Percentiles rank a stretch among this genome's conserved stretches.
phyloP scores from a whole-genome alignment of 2,888 invertebrate species.

The Hypselothyrea guttata region DNA sequence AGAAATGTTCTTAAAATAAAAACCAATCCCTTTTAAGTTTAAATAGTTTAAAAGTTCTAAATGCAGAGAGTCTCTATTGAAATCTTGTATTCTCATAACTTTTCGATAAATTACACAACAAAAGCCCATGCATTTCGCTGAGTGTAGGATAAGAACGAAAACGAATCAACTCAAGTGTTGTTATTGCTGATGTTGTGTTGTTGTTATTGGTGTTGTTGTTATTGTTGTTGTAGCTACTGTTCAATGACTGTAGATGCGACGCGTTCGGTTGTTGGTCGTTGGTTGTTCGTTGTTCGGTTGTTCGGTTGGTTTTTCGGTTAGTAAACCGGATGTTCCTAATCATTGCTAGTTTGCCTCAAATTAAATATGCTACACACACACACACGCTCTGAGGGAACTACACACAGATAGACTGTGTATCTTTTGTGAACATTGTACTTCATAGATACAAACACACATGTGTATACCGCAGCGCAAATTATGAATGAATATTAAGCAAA shows the following conservation, averaged over 20 bases:
- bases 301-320: constrained; percentile 80
- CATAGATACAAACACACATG: constrained; percentile 44
- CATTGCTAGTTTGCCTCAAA: constrained; percentile 82
- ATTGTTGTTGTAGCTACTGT: constrained; percentile 60
- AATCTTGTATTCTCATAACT: too few species aligned
- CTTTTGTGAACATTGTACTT: constrained; percentile 71
- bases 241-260: constrained; percentile 60
- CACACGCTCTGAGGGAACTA: too few species aligned
- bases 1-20: too few species aligned
- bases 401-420: constrained; percentile 45
- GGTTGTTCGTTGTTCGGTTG: constrained; percentile 42
- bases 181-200: constrained; percentile 24
- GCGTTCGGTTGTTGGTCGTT: constrained; percentile 42
- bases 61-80: too few species aligned
- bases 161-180: constrained; percentile 74
- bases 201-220: constrained; percentile 4
- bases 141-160: constrained; percentile 64
- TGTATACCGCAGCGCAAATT: constrained; percentile 56
- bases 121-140: too few species aligned
- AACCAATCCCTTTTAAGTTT: too few species aligned
- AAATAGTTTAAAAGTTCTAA: too few species aligned
- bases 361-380: constrained; percentile 76
- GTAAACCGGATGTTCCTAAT: constrained; percentile 82
- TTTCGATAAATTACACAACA: too few species aligned
- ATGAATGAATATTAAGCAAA: constrained; percentile 58